Conservation (phyloP, 2,888 invertebrate species). For the Punctoribates punctum region DNA sequence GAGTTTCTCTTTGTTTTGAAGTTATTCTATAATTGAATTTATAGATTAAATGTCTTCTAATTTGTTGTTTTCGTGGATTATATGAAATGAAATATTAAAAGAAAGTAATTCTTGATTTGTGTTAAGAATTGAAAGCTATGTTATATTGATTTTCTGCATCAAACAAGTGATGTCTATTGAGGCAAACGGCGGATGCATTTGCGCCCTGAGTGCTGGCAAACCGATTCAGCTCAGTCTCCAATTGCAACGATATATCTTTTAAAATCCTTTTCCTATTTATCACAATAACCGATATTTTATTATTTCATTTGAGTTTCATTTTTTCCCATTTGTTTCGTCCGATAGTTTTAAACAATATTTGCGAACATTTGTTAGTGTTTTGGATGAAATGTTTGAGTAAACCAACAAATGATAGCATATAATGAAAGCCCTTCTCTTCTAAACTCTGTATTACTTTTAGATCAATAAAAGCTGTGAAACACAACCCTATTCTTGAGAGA, state of each 20-base stretch:
- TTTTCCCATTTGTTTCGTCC: neutral
- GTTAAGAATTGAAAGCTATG: constrained; percentile 11
- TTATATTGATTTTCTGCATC: constrained; percentile 33
- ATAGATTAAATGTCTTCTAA: neutral
- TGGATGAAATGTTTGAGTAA: neutral
- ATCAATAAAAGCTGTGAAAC: constrained; percentile 35
- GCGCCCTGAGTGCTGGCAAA: neutral
- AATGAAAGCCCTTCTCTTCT: neutral
- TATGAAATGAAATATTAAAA: neutral
- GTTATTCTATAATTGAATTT: neutral
- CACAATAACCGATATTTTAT: neutral
- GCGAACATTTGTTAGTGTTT: neutral
- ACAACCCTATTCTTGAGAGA: constrained; percentile 15
- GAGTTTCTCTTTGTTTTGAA: neutral
- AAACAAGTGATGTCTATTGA: constrained; percentile 36
- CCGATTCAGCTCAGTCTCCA: neutral
- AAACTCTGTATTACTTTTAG: constrained; percentile 26
- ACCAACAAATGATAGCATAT: neutral
- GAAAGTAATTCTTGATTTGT: constrained; percentile 17
- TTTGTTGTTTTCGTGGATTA: neutral
- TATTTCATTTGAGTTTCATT: neutral
- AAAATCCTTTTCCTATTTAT: neutral
- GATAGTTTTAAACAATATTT: neutral
- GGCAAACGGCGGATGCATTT: neutral
- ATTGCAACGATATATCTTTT: neutral